Conservation (phyloP, 1,140 invertebrate genomes). For the Diachasmimorpha longicaudata region DNA sequence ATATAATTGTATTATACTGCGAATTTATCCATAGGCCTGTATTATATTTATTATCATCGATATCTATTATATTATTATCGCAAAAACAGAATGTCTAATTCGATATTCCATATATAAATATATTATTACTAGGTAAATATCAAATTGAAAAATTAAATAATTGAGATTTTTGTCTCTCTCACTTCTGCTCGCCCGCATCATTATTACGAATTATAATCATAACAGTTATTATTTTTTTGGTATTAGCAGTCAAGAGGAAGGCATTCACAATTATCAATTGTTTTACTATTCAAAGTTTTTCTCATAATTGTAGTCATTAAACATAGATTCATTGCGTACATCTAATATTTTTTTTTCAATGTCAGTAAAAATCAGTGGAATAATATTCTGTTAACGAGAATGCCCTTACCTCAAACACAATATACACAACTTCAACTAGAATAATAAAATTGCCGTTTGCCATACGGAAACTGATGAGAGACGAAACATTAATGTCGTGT, state of each 20-base stretch:
- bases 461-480: background rate
- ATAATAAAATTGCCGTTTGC: background rate
- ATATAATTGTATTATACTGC: constrained; percentile 62
- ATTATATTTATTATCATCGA: constrained; percentile 63
- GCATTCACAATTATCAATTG: background rate
- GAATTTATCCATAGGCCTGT: constrained; percentile 61
- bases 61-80: constrained; percentile 47
- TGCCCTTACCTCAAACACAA: background rate
- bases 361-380: background rate
- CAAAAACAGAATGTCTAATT: constrained; percentile 52
- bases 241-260: background rate
- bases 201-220: background rate
- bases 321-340: background rate
- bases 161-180: constrained; percentile 26
- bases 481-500: background rate
- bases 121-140: constrained; percentile 61
- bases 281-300: background rate
- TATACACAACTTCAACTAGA: background rate
- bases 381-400: background rate
- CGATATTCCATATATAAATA: constrained; percentile 53
- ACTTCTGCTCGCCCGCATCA: background rate
- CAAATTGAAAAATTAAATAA: constrained; percentile 55
- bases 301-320: background rate
- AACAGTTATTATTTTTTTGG: background rate
- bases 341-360: background rate